Conservation (phyloP, 2,888 invertebrate species). For the Drosophila antonietae region DNA sequence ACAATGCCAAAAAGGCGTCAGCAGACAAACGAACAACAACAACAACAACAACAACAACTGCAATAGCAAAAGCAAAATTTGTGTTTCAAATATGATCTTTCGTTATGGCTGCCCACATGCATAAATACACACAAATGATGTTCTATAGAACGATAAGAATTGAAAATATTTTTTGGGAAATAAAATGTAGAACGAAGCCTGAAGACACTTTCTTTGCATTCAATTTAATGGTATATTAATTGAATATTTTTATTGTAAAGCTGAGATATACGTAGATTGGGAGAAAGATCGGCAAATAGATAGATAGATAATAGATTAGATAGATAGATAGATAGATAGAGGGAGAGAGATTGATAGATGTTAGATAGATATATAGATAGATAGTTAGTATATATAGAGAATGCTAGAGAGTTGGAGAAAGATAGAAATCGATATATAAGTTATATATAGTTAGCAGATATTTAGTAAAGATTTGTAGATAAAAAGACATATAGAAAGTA, state of each 20-base stretch:
- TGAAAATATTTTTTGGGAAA: neutral
- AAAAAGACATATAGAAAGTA: neutral
- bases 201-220: constrained; percentile 18
- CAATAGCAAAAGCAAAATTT: constrained; percentile 6
- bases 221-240: neutral
- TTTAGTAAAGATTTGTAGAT: neutral
- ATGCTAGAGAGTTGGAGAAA: neutral
- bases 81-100: constrained; percentile 29
- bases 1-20: constrained; percentile 63
- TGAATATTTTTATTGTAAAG: neutral
- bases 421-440: neutral
- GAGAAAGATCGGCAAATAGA: neutral
- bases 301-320: neutral
- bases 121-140: constrained; percentile 2
- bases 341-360: too few species aligned
- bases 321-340: neutral
- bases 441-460: neutral
- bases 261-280: neutral
- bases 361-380: neutral
- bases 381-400: neutral
- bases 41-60: neutral
- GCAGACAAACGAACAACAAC: constrained; percentile 43
- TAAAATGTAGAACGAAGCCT: neutral
- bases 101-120: constrained; percentile 30
- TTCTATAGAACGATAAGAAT: constrained; percentile 3